Percentiles rank a stretch among this genome's conserved stretches.
These are phyloP conservation scores for Scotopteryx bipunctaria DNA, from an alignment of 2,888 invertebrate genomes.

Conservation along the genomic window DNA sequence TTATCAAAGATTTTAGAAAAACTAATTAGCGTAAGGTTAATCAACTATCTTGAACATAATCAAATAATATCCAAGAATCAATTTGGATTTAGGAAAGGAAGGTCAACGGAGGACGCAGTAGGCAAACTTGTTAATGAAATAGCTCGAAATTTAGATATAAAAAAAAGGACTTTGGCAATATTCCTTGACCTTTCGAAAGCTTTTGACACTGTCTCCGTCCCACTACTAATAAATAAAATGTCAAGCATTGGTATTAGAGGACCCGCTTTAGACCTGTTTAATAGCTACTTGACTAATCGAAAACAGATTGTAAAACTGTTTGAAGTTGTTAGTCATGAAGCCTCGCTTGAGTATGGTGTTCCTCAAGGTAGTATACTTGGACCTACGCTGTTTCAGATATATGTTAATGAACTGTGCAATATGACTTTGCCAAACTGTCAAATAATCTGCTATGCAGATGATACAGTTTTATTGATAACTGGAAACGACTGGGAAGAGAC, in stretches of 20 bases:
- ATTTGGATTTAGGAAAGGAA: slow-evolving; percentile 25
- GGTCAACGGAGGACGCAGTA: slow-evolving; percentile 1
- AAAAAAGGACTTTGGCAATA: neutral
- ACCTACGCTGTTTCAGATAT: slow-evolving; percentile 1
- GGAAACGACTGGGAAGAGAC: neutral
- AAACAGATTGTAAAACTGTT: neutral
- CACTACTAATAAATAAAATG: neutral
- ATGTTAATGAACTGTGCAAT: neutral
- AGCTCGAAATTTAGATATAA: neutral
- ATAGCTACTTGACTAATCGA: neutral
- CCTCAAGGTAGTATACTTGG: slow-evolving; percentile 1
- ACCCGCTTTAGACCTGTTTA: neutral
- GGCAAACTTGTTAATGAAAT: neutral
- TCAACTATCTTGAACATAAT: slow-evolving; percentile 9
- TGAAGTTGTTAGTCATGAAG: neutral
- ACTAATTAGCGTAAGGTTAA: slow-evolving; percentile 11
- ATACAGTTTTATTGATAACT: neutral
- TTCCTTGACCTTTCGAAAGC: slow-evolving; percentile 1
- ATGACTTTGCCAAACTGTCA: neutral
- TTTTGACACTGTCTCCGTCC: too few species aligned
- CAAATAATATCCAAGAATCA: slow-evolving; percentile 17
- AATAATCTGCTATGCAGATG: slow-evolving; percentile 1
- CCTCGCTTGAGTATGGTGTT: neutral
- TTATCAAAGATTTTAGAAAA: slow-evolving; percentile 24
- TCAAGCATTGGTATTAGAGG: neutral